Base-by-base conservation (phyloP, 2,113 vertebrate genomes). In the Reinhardtius hippoglossoides region DNA sequence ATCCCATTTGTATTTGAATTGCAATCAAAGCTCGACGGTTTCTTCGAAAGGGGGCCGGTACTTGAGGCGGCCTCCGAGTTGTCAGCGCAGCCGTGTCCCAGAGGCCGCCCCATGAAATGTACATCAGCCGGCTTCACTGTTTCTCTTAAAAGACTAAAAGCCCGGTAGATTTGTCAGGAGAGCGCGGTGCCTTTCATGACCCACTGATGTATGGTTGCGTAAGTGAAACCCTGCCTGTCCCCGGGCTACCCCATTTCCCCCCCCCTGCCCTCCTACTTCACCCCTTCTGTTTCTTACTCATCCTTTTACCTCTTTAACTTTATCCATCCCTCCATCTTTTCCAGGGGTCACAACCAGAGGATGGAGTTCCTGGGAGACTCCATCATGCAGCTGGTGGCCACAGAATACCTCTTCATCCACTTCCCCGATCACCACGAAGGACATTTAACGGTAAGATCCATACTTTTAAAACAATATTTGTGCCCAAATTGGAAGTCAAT, bases 291-390 rank as follows among this genome's bases (percentile, higher is more conserved):
- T 0, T 12, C 9, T n/a, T 1, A 1, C 10, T 27, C 3, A 13
- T 42, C 40, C 9, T 42, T 2, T 13, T 42, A 0, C 1, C 23
- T 48, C 13, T 8, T 42, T 50, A 18, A 50, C 20, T 42, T 15
- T 4, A 0, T 57, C 44, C 16, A 4, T 59, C 44, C 16, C 3
- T 59, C 23, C 50, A 40, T 69, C 23, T 76, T 27, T 46, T 95
- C 86, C 93, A 99, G 98, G 86, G 98, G 98, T 81, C 98, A 99
- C 88, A 99, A 99, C 91, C 98, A 99, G 94, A 96, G 98, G 89
- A 99, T 99, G 98, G 98, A 99, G 95, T 99, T 99, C 90, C 94
- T 99, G 81, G 98, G 98, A 71, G 98, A 99, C 91, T 99, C 98
- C 23, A 99, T 99, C 92, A 99, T 99, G 98, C 98, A 99, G 84